Conservation (phyloP, 2,797 vertebrate species). For the Sebastolobus alascanus region DNA sequence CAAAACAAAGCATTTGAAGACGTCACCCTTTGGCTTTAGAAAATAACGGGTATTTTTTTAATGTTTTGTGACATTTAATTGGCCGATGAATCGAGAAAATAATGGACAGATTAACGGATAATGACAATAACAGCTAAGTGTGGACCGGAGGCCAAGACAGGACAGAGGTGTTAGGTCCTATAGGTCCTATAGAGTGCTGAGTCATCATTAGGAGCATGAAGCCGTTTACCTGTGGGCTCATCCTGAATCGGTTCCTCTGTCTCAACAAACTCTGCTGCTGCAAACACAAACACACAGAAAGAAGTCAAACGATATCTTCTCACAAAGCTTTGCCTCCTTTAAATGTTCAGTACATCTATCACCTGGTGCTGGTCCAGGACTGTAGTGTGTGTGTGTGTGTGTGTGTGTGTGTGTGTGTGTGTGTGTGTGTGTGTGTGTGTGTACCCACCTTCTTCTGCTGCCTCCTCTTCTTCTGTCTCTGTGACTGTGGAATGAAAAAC, state of each 20-base stretch:
- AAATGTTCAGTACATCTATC: not conserved
- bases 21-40: too few relatives aligned
- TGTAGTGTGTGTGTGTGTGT: not conserved
- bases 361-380: not conserved
- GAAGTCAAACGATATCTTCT: not conserved
- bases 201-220: too few relatives aligned
- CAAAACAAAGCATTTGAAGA: too few relatives aligned
- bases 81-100: not conserved
- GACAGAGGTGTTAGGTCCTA: not conserved
- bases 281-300: slow-evolving; percentile 23
- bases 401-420: slow-evolving; percentile 1
- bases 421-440: not conserved
- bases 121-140: not conserved
- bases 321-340: not conserved
- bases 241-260: slow-evolving; percentile 67
- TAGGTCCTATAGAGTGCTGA: not conserved
- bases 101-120: not conserved
- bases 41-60: too few relatives aligned
- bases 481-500: not conserved
- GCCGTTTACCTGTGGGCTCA: slow-evolving; percentile 77
- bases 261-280: slow-evolving; percentile 63
- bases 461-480: slow-evolving; percentile 55
- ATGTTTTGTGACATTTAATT: too few relatives aligned
- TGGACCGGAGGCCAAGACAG: not conserved
- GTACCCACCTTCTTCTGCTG: slow-evolving; percentile 48